Evolutionary conservation across 2,113 vertebrate genomes (phyloP).

Genomic region (Brachypodius melanocephalos): DNA sequence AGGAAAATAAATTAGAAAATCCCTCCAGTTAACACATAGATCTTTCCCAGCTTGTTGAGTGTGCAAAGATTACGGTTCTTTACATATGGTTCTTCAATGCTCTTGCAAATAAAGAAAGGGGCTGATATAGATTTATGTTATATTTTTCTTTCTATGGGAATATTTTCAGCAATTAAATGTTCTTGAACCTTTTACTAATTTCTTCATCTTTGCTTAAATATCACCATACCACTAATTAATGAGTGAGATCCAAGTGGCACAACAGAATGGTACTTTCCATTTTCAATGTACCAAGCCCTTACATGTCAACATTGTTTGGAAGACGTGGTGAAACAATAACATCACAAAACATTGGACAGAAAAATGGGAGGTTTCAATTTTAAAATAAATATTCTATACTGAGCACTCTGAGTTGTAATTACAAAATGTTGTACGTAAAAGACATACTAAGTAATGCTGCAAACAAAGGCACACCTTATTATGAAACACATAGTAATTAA

Average conservation of each 20-base stretch:
- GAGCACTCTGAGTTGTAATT: background rate
- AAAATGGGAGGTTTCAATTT: background rate
- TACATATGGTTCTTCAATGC: background rate
- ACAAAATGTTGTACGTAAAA: background rate
- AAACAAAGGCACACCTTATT: background rate
- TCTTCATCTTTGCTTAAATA: background rate
- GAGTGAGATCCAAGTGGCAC: background rate
- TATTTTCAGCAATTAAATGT: background rate
- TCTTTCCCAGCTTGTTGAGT: background rate
- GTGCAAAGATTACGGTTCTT: background rate
- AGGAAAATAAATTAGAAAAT: background rate
- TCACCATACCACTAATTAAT: background rate
- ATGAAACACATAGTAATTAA: background rate
- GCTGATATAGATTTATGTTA: background rate
- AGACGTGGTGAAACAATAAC: background rate
- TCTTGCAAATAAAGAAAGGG: background rate
- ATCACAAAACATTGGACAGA: background rate
- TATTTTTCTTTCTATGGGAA: background rate
- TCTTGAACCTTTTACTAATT: background rate
- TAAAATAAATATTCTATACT: background rate
- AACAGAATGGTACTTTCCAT: background rate
- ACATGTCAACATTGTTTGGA: background rate
- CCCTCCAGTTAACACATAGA: background rate
- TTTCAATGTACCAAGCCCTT: background rate
- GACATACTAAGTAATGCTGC: background rate